These are phyloP conservation scores for Spodoptera littoralis DNA, from an alignment of 2,888 invertebrate genomes.

Conservation along the genomic window DNA sequence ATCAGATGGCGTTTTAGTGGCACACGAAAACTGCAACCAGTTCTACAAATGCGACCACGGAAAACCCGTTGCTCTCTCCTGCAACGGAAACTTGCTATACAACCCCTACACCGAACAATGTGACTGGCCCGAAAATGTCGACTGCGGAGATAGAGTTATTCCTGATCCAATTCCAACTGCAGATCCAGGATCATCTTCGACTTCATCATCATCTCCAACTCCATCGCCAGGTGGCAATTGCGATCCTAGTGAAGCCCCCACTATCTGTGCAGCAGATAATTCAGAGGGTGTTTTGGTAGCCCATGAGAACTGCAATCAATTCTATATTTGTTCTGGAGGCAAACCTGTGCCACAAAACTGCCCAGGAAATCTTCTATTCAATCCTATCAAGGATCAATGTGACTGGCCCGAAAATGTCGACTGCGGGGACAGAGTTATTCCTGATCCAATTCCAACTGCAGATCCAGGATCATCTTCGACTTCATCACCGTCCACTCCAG, in stretches of 20 bases:
- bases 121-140: conserved; percentile 58
- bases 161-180: conserved; percentile 13
- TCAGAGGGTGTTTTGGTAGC: conserved; percentile 62
- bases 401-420: conserved; percentile 67
- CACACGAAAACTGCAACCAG: conserved; percentile 63
- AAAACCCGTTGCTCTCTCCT: conserved; percentile 45
- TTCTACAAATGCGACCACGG: conserved; percentile 52
- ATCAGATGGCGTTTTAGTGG: conserved; percentile 52
- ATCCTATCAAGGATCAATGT: conserved; percentile 58
- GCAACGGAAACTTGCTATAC: conserved; percentile 47
- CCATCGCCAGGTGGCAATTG: conserved; percentile 42
- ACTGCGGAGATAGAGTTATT: conserved; percentile 56
- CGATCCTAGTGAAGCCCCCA: conserved; percentile 60
- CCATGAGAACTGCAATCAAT: conserved; percentile 68
- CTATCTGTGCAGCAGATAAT: conserved; percentile 58
- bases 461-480: not conserved
- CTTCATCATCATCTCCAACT: too few relatives aligned
- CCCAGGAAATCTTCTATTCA: conserved; percentile 52
- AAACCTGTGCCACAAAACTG: conserved; percentile 56
- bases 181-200: too few relatives aligned
- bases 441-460: conserved; percentile 14
- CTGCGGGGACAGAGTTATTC: conserved; percentile 60
- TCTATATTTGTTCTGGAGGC: conserved; percentile 61
- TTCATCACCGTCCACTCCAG: not conserved
- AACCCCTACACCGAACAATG: conserved; percentile 57